These are phyloP conservation scores for Zaprionus inermis DNA, from an alignment of 1,140 invertebrate species.

Conservation along the genomic window DNA sequence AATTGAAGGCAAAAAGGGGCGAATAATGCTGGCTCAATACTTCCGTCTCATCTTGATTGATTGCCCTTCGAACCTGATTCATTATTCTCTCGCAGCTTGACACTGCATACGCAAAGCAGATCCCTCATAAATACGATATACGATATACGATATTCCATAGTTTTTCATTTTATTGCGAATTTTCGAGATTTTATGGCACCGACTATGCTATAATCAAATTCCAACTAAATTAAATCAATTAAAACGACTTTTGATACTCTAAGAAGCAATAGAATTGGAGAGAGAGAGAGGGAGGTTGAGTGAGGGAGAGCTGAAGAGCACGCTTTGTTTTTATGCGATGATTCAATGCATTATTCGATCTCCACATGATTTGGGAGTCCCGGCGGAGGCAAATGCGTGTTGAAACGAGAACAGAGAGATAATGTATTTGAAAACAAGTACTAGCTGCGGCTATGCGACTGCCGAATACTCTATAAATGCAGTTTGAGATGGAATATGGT, in stretches of 20 bases:
- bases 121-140: not conserved
- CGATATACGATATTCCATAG: not conserved
- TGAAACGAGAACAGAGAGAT: not conserved
- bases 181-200: not conserved
- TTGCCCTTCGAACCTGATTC: not conserved
- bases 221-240: not conserved
- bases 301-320: not conserved
- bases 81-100: not conserved
- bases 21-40: too few relatives aligned
- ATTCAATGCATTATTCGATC: slow-evolving; percentile 5
- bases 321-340: not conserved
- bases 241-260: not conserved
- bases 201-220: too few relatives aligned
- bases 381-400: not conserved
- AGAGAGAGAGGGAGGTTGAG: not conserved
- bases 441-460: not conserved
- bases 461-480: not conserved
- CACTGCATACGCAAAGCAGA: not conserved
- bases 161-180: too few relatives aligned
- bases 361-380: not conserved
- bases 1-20: not conserved
- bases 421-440: not conserved
- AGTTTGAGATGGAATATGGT: not conserved
- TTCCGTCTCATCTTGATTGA: not conserved
- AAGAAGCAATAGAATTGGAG: not conserved